phyloP scores from a whole-genome alignment of 2,113 vertebrate species.

The Corapipo altera region DNA sequence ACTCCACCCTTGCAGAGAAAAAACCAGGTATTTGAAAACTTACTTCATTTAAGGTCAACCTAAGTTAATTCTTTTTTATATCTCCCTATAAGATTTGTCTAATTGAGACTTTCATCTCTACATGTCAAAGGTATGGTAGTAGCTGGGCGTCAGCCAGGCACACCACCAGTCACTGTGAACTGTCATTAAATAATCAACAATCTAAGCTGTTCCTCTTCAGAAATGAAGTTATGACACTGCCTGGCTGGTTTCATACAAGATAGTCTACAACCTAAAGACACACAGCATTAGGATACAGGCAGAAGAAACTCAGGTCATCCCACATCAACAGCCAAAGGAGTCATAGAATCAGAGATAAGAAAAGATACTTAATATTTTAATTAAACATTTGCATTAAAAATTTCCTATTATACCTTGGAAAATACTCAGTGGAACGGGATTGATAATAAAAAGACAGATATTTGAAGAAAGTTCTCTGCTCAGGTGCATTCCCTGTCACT shows the following conservation, averaged over 20 bases:
- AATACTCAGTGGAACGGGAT: neutral
- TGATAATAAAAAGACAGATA: neutral
- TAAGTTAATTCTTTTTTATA: neutral
- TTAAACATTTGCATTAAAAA: neutral
- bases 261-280: neutral
- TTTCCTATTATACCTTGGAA: neutral
- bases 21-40: neutral
- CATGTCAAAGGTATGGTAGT: neutral
- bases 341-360: neutral
- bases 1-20: neutral
- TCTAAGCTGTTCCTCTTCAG: constrained; percentile 6
- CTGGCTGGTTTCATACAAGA: neutral
- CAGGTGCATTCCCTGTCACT: neutral
- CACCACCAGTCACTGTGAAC: neutral
- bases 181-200: neutral
- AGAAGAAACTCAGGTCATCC: neutral
- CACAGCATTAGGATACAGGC: neutral
- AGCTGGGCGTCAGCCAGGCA: neutral
- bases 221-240: constrained; percentile 25
- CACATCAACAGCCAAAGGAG: neutral
- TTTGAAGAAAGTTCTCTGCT: neutral
- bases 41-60: neutral
- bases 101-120: neutral
- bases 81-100: neutral
- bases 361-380: neutral